phyloP scores from a whole-genome alignment of 2,888 invertebrate species.

The Rhorus exstirpatorius region DNA sequence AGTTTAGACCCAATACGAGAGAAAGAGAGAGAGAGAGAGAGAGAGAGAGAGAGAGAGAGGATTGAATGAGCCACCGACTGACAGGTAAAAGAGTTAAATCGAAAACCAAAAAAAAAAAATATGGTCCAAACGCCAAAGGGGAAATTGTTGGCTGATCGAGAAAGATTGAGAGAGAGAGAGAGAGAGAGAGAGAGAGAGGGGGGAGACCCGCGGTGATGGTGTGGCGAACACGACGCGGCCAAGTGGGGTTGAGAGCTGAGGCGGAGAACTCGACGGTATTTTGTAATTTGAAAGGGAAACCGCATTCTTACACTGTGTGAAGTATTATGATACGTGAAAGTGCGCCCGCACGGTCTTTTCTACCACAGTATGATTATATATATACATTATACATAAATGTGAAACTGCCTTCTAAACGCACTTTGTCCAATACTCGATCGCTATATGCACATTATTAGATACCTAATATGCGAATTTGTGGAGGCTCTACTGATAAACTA shows the following conservation, averaged over 20 bases:
- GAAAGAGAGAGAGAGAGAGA: too few species aligned
- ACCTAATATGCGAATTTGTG: slow-evolving; percentile 20
- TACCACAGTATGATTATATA: slow-evolving; percentile 62
- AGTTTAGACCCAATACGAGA: too few species aligned
- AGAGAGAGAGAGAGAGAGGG: not conserved
- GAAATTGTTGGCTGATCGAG: slow-evolving; percentile 52
- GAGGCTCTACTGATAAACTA: slow-evolving; percentile 1
- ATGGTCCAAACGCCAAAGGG: slow-evolving; percentile 53
- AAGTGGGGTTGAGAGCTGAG: slow-evolving; percentile 58
- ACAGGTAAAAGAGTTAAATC: slow-evolving; percentile 47
- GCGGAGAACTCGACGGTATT: slow-evolving; percentile 77
- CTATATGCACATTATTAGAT: slow-evolving; percentile 15
- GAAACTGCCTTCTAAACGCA: slow-evolving; percentile 40
- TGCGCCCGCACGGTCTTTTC: slow-evolving; percentile 78
- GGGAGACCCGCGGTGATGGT: slow-evolving; percentile 30
- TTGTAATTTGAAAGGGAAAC: slow-evolving; percentile 86
- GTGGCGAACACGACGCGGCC: slow-evolving; percentile 44
- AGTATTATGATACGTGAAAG: slow-evolving; percentile 86
- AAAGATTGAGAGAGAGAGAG: not conserved
- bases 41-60: too few species aligned
- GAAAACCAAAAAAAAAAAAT: slow-evolving; percentile 48
- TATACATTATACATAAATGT: slow-evolving; percentile 10
- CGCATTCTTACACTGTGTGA: slow-evolving; percentile 85
- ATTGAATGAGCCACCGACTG: slow-evolving; percentile 45
- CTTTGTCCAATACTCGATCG: slow-evolving; percentile 45